A percentile compares a stretch with the other conserved stretches of the same genome.
These are phyloP conservation scores for Amblyteles armatorius DNA, from an alignment of 2,888 invertebrate genomes.

Conservation along the genomic window DNA sequence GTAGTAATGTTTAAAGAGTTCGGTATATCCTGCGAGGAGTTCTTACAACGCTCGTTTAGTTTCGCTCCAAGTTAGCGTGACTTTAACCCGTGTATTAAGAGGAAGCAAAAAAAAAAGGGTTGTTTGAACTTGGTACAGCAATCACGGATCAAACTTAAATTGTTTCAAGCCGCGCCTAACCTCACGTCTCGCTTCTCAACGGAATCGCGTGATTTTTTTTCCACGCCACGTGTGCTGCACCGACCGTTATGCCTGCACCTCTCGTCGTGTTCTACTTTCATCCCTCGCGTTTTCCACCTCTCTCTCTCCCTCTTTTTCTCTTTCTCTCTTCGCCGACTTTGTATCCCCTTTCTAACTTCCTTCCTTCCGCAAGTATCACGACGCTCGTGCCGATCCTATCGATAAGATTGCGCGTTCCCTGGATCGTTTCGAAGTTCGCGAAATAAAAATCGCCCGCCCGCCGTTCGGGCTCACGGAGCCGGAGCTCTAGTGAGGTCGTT, in stretches of 20 bases:
- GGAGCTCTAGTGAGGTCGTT: conserved; percentile 47
- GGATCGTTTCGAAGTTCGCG: conserved; percentile 61
- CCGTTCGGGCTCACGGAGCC: conserved; percentile 31
- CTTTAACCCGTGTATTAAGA: conserved; percentile 28
- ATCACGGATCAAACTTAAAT: conserved; percentile 61
- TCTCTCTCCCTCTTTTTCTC: conserved; percentile 5
- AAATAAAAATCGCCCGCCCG: conserved; percentile 61
- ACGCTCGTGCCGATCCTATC: conserved; percentile 60
- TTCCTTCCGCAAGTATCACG: conserved; percentile 27
- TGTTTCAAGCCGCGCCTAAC: conserved; percentile 34
- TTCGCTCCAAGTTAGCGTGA: conserved; percentile 30
- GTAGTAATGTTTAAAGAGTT: not conserved
- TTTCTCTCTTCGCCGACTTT: not conserved
- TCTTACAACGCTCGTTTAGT: not conserved
- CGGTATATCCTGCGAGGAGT: not conserved
- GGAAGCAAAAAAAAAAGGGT: conserved; percentile 22
- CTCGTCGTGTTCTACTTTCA: conserved; percentile 40
- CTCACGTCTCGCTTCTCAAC: conserved; percentile 17
- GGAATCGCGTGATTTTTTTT: conserved; percentile 56
- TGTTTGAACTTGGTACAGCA: conserved; percentile 44
- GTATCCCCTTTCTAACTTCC: not conserved
- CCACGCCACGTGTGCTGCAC: conserved; percentile 30
- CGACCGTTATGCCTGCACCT: conserved; percentile 57
- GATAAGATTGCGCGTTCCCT: conserved; percentile 65
- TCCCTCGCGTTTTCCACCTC: not conserved